A percentile compares a stretch with the other conserved stretches of the same genome.
phyloP scores from a whole-genome alignment of 2,797 vertebrate species.

The Prunella strophiata region DNA sequence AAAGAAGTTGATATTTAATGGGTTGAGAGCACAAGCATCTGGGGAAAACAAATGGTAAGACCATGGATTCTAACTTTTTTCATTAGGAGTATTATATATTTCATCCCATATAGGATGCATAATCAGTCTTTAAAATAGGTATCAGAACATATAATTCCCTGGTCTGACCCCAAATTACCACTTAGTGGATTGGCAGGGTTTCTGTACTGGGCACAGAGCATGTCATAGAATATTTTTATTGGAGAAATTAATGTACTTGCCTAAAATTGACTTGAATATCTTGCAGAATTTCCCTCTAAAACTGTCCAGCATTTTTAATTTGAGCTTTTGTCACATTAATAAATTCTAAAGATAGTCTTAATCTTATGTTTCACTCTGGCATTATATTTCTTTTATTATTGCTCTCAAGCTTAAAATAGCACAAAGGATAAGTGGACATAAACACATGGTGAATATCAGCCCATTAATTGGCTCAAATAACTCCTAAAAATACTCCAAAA shows the following conservation, averaged over 20 bases:
- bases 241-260: background rate
- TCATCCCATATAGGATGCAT: background rate
- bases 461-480: slow-evolving; percentile 50
- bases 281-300: slow-evolving; percentile 15
- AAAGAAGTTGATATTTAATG: background rate
- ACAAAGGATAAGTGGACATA: slow-evolving; percentile 13
- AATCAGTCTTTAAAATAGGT: background rate
- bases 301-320: background rate
- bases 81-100: background rate
- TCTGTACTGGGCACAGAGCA: background rate
- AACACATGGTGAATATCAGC: slow-evolving; percentile 7
- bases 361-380: background rate
- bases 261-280: background rate
- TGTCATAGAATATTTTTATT: background rate
- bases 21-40: background rate
- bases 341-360: background rate
- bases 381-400: slow-evolving; percentile 9
- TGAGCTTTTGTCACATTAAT: background rate
- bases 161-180: background rate
- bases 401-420: slow-evolving; percentile 40
- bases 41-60: background rate
- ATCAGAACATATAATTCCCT: background rate
- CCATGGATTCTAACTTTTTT: background rate
- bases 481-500: slow-evolving; percentile 28
- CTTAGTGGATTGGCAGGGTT: background rate